Conservation (phyloP, 2,113 vertebrate species). For the Microtus ochrogaster region DNA sequence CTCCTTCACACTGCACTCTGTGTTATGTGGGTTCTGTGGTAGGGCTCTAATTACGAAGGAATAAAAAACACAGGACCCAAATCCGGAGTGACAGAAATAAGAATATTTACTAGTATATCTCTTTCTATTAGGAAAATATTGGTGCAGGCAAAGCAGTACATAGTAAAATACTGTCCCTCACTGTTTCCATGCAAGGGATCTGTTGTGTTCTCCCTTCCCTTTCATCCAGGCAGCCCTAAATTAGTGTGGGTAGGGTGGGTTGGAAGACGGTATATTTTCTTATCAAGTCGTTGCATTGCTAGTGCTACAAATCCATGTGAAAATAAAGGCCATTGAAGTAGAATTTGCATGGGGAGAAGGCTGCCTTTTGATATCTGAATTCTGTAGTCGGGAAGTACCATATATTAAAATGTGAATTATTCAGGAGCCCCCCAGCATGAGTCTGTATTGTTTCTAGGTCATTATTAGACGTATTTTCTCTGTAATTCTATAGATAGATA, state of each 20-base stretch:
- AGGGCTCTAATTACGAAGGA: constrained; percentile 9
- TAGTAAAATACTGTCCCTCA: constrained; percentile 17
- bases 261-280: background rate
- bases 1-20: background rate
- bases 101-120: constrained; percentile 36
- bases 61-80: constrained; percentile 19
- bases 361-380: constrained; percentile 49
- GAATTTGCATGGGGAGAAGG: constrained; percentile 22
- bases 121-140: background rate
- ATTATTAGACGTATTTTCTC: background rate
- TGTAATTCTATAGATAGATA: constrained; percentile 26
- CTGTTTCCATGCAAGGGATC: background rate
- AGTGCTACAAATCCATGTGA: background rate
- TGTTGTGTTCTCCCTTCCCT: background rate
- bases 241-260: background rate
- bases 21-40: background rate
- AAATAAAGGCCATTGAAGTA: constrained; percentile 25
- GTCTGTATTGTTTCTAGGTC: constrained; percentile 23
- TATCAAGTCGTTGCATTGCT: background rate
- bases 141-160: background rate
- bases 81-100: background rate
- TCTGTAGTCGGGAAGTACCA: constrained; percentile 15
- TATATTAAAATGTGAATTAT: constrained; percentile 70
- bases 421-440: background rate
- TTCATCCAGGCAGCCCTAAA: background rate